These are phyloP conservation scores for Pteruthius melanotis DNA, from an alignment of 2,113 vertebrate genomes.

Conservation along the genomic window DNA sequence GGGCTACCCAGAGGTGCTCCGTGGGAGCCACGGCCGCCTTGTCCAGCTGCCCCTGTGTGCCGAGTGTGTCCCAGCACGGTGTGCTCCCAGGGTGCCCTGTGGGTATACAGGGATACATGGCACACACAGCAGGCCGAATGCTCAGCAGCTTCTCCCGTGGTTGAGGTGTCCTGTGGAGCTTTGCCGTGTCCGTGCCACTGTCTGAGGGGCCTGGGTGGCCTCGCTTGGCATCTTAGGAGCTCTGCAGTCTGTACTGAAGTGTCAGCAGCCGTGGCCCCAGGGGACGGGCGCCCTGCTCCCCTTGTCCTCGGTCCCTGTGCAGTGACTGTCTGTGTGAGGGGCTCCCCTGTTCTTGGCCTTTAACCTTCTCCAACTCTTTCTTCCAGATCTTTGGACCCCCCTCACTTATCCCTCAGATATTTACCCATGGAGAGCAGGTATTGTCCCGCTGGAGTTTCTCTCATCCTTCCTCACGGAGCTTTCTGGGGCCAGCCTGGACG, in stretches of 20 bases:
- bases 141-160: neutral
- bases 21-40: neutral
- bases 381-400: constrained; percentile 82
- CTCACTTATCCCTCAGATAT: constrained; percentile 80
- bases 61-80: neutral
- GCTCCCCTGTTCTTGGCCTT: constrained; percentile 22
- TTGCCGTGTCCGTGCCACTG: neutral
- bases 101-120: neutral
- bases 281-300: accelerated
- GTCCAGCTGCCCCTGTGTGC: neutral
- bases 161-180: neutral
- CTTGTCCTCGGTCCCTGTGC: neutral
- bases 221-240: neutral
- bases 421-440: constrained; percentile 80
- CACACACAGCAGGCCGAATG: neutral
- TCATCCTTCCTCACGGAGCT: neutral
- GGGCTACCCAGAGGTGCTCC: neutral
- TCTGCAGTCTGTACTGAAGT: neutral
- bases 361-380: constrained; percentile 75
- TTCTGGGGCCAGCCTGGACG: neutral
- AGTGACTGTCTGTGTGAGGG: constrained; percentile 44
- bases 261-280: neutral
- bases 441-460: constrained; percentile 60
- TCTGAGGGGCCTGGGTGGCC: neutral
- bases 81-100: neutral